Conservation (phyloP, 2,888 invertebrate genomes). For the Epinotia demarniana region DNA sequence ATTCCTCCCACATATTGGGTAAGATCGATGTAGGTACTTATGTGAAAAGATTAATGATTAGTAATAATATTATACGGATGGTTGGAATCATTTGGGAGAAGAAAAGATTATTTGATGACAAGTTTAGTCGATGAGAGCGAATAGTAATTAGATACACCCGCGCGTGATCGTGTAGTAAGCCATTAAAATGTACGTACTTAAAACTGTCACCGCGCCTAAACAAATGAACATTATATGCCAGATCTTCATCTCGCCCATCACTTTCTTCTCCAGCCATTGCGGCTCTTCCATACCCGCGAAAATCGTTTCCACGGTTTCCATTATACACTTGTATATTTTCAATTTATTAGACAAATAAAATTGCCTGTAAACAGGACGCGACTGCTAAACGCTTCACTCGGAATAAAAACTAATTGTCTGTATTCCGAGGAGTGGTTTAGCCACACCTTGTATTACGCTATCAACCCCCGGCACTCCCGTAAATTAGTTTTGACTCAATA, state of each 20-base stretch:
- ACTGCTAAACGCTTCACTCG: conserved; percentile 58
- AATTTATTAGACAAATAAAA: conserved; percentile 31
- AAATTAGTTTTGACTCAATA: conserved; percentile 41
- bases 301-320: conserved; percentile 67
- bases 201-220: conserved; percentile 85
- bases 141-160: background rate
- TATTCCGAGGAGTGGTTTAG: conserved; percentile 77
- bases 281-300: conserved; percentile 81
- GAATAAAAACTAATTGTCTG: conserved; percentile 73
- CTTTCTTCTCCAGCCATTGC: conserved; percentile 89
- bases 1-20: too few relatives aligned
- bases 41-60: too few relatives aligned
- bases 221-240: conserved; percentile 93
- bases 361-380: conserved; percentile 50
- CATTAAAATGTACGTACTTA: conserved; percentile 80
- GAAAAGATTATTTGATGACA: background rate
- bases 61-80: too few relatives aligned
- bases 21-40: too few relatives aligned
- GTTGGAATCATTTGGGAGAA: background rate
- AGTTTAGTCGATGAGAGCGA: background rate
- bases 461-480: conserved; percentile 69
- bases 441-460: conserved; percentile 73
- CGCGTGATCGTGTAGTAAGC: background rate
- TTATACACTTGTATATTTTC: conserved; percentile 38
- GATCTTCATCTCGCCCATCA: conserved; percentile 88